These are phyloP conservation scores for Thalassarche chlororhynchos DNA, from an alignment of 2,113 vertebrate genomes.

Conservation along the genomic window DNA sequence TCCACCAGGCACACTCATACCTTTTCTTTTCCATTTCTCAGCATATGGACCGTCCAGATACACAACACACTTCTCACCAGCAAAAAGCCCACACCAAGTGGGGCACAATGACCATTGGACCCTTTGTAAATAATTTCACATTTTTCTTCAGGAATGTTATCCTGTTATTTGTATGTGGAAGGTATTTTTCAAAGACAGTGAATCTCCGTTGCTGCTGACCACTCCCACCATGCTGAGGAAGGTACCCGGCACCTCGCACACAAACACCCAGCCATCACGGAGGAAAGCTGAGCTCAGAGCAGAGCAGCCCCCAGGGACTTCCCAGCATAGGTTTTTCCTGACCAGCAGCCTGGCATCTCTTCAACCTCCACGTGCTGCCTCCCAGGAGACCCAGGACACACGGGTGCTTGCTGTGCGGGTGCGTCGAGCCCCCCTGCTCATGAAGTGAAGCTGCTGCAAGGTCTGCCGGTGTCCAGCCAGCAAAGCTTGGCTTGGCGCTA, in stretches of 20 bases:
- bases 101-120: not conserved
- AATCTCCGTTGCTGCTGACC: not conserved
- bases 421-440: fast-evolving
- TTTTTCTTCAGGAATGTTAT: not conserved
- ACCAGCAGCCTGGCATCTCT: not conserved
- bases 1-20: not conserved
- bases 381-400: not conserved
- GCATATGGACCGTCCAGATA: not conserved
- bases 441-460: not conserved
- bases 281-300: not conserved
- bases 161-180: not conserved
- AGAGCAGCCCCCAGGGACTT: not conserved
- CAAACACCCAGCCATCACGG: fast-evolving
- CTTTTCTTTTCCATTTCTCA: not conserved
- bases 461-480: not conserved
- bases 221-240: fast-evolving
- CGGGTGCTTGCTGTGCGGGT: not conserved
- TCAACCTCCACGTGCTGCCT: not conserved
- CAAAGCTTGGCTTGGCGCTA: not conserved
- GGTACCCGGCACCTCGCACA: fast-evolving
- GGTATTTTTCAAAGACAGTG: not conserved
- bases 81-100: not conserved
- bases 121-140: not conserved
- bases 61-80: not conserved
- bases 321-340: not conserved